Conservation (phyloP, 1,140 invertebrate genomes). For the Tachypleus tridentatus region DNA sequence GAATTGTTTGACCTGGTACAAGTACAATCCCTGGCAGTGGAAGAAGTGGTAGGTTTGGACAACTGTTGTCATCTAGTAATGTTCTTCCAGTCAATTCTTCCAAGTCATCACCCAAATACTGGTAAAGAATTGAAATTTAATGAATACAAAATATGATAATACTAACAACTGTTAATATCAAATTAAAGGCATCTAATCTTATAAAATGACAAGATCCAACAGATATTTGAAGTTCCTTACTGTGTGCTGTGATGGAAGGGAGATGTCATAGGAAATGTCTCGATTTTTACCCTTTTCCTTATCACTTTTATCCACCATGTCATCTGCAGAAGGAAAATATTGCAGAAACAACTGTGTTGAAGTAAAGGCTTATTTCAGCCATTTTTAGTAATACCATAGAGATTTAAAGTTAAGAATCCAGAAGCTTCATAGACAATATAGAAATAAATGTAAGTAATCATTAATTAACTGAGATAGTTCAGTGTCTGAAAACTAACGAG, state of each 20-base stretch:
- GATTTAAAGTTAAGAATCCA: too few relatives aligned
- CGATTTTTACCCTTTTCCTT: background rate
- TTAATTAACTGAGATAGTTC: too few relatives aligned
- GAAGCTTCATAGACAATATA: too few relatives aligned
- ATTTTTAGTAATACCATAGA: too few relatives aligned
- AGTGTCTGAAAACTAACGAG: too few relatives aligned
- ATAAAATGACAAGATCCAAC: background rate
- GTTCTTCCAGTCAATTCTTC: conserved; percentile 49
- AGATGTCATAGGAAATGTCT: conserved; percentile 24
- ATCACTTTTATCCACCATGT: background rate
- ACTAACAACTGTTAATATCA: background rate
- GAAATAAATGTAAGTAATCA: too few relatives aligned
- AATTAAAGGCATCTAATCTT: background rate
- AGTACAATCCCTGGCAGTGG: conserved; percentile 45
- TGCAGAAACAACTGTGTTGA: too few relatives aligned
- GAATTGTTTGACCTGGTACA: conserved; percentile 58
- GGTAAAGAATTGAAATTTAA: conserved; percentile 17
- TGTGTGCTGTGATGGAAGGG: conserved; percentile 25
- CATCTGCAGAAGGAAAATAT: too few relatives aligned
- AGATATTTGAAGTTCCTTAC: conserved; percentile 12
- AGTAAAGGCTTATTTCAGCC: too few relatives aligned
- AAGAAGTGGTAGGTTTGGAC: conserved; percentile 44
- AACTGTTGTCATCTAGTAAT: conserved; percentile 42
- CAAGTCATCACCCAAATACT: conserved; percentile 51
- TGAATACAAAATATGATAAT: background rate